These are phyloP conservation scores for Pelodytes ibericus DNA, from an alignment of 2,797 vertebrate genomes.

Conservation along the genomic window DNA sequence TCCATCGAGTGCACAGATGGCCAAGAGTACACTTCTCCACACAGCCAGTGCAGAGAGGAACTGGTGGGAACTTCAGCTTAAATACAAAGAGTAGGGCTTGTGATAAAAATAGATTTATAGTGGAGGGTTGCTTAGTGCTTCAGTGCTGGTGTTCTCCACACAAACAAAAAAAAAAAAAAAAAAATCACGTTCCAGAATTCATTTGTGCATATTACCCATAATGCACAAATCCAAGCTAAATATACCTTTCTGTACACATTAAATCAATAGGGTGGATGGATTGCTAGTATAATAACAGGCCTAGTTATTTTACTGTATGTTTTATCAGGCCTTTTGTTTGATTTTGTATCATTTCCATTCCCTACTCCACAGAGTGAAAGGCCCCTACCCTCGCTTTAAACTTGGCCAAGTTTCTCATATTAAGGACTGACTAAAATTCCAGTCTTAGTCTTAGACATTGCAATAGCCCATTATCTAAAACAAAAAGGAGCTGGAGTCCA, in stretches of 20 bases:
- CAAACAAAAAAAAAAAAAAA: background rate
- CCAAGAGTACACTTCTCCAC: slow-evolving; percentile 22
- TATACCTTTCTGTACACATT: background rate
- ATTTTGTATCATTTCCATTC: too few relatives aligned
- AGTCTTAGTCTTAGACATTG: background rate
- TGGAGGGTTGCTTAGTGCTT: background rate
- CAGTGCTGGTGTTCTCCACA: background rate
- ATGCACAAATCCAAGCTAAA: background rate
- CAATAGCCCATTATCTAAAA: background rate
- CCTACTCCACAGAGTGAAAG: too few relatives aligned
- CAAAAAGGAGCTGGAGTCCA: background rate
- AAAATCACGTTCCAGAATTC: background rate
- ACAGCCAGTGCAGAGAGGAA: slow-evolving; percentile 32
- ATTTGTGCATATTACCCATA: background rate
- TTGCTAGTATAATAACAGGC: background rate
- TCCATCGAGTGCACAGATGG: slow-evolving; percentile 21
- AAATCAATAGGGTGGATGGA: background rate
- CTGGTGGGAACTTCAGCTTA: background rate
- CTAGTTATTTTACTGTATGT: background rate
- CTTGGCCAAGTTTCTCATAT: too few relatives aligned
- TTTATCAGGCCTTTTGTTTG: too few relatives aligned
- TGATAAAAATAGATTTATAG: background rate
- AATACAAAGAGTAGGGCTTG: background rate
- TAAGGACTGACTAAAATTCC: too few relatives aligned
- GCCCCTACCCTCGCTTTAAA: too few relatives aligned